Conservation (phyloP, 92 coral and sea anemone species). For the Epizoanthus ramosus region DNA sequence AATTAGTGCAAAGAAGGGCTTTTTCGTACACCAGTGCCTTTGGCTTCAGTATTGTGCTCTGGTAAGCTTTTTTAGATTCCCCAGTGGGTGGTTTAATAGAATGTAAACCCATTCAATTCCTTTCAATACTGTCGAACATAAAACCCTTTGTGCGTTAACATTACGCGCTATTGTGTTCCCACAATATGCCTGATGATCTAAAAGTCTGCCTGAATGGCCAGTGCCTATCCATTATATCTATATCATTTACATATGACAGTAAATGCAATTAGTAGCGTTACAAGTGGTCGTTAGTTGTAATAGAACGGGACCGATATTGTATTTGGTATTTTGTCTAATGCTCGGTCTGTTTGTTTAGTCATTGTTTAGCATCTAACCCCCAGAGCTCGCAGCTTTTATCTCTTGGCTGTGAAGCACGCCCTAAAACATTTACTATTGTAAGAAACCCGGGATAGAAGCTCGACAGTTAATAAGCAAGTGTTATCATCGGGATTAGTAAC, state of each 20-base stretch:
- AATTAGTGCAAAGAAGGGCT: slow-evolving; percentile 34
- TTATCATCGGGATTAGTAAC: slow-evolving; percentile 67
- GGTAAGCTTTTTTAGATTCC: slow-evolving; percentile 71
- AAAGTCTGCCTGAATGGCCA: slow-evolving; percentile 64
- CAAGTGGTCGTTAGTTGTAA: slow-evolving; percentile 92
- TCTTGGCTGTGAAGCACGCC: slow-evolving; percentile 81
- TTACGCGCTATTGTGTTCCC: slow-evolving; percentile 74
- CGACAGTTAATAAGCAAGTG: slow-evolving; percentile 57
- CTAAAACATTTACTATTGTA: slow-evolving; percentile 76
- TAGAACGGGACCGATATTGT: slow-evolving; percentile 87
- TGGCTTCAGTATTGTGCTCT: slow-evolving; percentile 56
- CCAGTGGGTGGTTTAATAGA: slow-evolving; percentile 79
- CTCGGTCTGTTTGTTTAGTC: slow-evolving; percentile 97
- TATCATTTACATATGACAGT: slow-evolving; percentile 91
- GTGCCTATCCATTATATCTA: slow-evolving; percentile 77
- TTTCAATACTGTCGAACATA: slow-evolving; percentile 71
- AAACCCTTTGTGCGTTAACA: slow-evolving; percentile 78
- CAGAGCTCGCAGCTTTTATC: slow-evolving; percentile 83
- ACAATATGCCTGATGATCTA: slow-evolving; percentile 85
- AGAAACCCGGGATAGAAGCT: slow-evolving; percentile 46
- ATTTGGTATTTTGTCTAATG: slow-evolving; percentile 94
- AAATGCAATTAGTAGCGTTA: slow-evolving; percentile 87
- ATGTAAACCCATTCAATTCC: slow-evolving; percentile 63
- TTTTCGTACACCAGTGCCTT: slow-evolving; percentile 17
- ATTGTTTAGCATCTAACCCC: slow-evolving; percentile 96